Evolutionary conservation across 2,797 vertebrate genomes (phyloP), one percentile per base, ranked within the genome.

Genomic region (Bucorvus abyssinicus): DNA sequence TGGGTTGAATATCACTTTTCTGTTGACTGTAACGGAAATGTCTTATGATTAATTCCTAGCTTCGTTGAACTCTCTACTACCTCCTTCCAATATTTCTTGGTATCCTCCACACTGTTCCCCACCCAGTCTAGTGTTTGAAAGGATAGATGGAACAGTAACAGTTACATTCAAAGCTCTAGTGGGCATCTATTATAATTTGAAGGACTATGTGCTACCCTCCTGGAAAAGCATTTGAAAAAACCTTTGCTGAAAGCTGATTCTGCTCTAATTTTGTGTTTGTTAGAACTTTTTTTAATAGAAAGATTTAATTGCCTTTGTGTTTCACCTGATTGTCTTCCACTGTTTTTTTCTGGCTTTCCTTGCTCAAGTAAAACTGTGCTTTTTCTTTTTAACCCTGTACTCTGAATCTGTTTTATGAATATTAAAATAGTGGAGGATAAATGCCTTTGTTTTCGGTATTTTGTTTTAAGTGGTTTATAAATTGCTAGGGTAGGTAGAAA

Each of bases 31-130:
- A 29, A 49, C 68, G 24, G 40, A 59, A 70, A 27, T 32, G 12
- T 67, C 0, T 1, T 1, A 2, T 65, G 23, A 40, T 75, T 61
- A 20, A 61, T 63, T 60, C 36, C 11, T 56, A 26, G 21, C 24
- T 67, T 69, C 29, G 34, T 9, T 67, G 52, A 77, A 29, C 19
- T 23, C 8, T 78, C 16, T 29, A 22, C 42, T n/a, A 47, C 10
- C 17, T 55, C 13, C 30, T 47, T 83, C n/a, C 14, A 8, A 0
- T n/a, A 24, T 50, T 45, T 87, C 16, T 55, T 14, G 7, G 9
- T 67, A n/a, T 81, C 10, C 30, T 65, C 34, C 12, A 7, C 16
- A 3, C 16, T 55, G 20, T 64, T 50, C 4, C 17, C 14, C 21
- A 47, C n/a, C 13, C 14, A 16, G 7, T 56, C 30, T 45, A 53